Evolutionary conservation across 37 sponge, comb jelly and placozoan genomes (phyloP), one percentile per base, ranked within the genome.

Genomic region (Aphrocallistes beatrix): DNA sequence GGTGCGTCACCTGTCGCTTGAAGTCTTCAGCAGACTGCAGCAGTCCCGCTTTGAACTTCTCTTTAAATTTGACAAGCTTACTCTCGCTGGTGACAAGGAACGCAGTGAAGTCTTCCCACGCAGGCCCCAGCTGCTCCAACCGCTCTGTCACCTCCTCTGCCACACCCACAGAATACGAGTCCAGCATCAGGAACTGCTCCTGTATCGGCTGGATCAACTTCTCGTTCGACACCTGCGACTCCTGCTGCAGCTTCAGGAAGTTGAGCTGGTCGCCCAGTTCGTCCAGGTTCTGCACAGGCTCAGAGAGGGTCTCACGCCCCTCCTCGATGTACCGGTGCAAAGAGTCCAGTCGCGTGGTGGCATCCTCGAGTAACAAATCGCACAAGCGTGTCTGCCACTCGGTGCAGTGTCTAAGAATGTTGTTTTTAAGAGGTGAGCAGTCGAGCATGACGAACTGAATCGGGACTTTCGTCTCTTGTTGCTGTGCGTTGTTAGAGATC

Each of bases 21-120:
- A 96, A 96, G 42, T 99, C 99, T 36, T 99, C 99, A 0, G 99
- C 96, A 3, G 92, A 92, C 40, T 93, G 94, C 0, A 99, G 91
- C 13, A 99, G 90, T 28, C 91, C 93, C 23, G 93, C 87, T 50
- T 86, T 91, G 90, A 99, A 99, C 87, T 95, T 93, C 86, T 99
- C 99, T 93, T 99, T 99, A 88, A 92, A 91, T 83, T 94, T 95
- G 90, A 90, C 92, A 51, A 99, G 92, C 92, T 90, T 96, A 50
- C 85, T 37, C 10, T 93, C 94, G 47, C 91, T 90, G 87, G 94
- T 91, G 39, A 92, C 87, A 50, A 99, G 91, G 85, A 97, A 99
- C 84, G 90, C 91, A 37, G 90, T 89, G 81, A 96, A 99, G 37
- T 89, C 39, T 48, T 88, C 51, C 94, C 94, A 99, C 23, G 75